These are phyloP conservation scores for Phoeniculus purpureus DNA, from an alignment of 2,797 vertebrate genomes.

Conservation along the genomic window DNA sequence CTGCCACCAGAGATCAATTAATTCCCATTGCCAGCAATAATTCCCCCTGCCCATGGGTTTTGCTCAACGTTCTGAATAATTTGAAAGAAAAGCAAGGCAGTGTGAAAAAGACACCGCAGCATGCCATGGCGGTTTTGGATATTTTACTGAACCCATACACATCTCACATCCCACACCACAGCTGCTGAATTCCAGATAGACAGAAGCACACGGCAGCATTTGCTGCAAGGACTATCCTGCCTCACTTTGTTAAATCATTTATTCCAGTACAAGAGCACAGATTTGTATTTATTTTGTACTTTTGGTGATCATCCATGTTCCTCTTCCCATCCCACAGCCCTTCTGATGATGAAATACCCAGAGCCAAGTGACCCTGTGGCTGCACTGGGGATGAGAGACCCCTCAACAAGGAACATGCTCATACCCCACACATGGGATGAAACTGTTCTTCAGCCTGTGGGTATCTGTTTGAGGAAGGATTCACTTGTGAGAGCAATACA, in stretches of 20 bases:
- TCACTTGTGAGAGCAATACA: neutral
- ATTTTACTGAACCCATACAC: neutral
- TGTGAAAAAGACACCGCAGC: neutral
- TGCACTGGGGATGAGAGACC: rapidly evolving
- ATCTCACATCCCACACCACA: neutral
- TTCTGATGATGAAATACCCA: neutral
- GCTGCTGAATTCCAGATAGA: neutral
- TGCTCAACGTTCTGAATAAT: neutral
- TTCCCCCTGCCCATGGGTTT: neutral
- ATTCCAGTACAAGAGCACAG: neutral
- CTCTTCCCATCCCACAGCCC: neutral
- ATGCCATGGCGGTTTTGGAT: neutral
- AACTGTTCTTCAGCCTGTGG: neutral
- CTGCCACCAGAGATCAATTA: neutral
- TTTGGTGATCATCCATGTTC: neutral
- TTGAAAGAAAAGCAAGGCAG: neutral
- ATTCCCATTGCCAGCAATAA: no score
- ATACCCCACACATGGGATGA: rapidly evolving
- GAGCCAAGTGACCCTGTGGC: neutral
- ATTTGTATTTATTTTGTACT: neutral
- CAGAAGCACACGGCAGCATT: neutral
- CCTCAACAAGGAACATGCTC: neutral
- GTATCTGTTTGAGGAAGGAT: neutral
- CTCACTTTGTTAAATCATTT: neutral
- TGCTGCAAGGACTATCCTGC: neutral